Conservation (phyloP, 2,797 vertebrate genomes). For the Tenualosa ilisha region DNA sequence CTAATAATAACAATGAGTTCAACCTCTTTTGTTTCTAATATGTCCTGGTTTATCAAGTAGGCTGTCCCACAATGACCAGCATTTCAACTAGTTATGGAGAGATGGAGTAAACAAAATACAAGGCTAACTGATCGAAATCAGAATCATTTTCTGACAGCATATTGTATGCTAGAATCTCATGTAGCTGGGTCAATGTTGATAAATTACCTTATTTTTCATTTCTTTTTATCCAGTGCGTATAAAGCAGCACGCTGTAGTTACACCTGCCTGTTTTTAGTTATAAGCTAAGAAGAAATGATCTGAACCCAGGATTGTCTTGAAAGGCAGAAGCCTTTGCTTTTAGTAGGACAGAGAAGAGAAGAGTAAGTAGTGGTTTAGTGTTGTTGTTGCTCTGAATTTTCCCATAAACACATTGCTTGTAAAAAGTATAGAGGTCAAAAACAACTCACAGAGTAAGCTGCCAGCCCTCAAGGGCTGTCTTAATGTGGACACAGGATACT, state of each 20-base stretch:
- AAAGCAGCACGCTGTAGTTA: not conserved
- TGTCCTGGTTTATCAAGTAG: not conserved
- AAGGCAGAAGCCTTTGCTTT: not conserved
- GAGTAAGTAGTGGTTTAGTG: not conserved
- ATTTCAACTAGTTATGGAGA: not conserved
- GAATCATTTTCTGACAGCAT: not conserved
- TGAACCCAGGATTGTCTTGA: not conserved
- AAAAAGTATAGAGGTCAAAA: not conserved
- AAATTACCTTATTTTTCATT: not conserved
- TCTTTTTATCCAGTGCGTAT: not conserved
- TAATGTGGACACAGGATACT: conserved; percentile 4
- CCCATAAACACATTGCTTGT: not conserved
- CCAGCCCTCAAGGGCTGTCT: not conserved
- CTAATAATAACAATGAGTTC: not conserved
- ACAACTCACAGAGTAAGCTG: not conserved
- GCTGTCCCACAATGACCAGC: not conserved
- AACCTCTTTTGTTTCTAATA: not conserved
- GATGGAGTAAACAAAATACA: not conserved
- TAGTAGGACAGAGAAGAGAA: no score
- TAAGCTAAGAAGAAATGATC: not conserved
- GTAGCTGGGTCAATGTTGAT: not conserved
- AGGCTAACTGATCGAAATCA: not conserved
- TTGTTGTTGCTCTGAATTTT: not conserved
- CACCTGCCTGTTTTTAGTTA: not conserved
- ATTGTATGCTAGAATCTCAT: not conserved